Evolutionary conservation across 2,888 invertebrate genomes (phyloP).

Genomic region (Mamestra brassicae): DNA sequence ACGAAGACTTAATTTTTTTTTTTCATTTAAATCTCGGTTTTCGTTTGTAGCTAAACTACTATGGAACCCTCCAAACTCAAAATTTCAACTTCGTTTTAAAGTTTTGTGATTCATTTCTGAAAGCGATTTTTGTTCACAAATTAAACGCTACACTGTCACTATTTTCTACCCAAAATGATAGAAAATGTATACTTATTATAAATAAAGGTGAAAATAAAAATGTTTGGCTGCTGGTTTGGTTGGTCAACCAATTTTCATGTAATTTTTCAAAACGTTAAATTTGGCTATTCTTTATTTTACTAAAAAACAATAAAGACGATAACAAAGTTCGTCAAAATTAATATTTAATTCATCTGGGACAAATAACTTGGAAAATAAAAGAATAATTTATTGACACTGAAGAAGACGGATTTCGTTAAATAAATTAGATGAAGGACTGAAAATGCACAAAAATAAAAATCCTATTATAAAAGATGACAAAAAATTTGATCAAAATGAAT

Average conservation of each 20-base stretch:
- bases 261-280: background rate
- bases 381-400: slow-evolving; percentile 17
- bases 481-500: slow-evolving; percentile 27
- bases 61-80: too few relatives aligned
- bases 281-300: background rate
- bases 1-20: background rate
- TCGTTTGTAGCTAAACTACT: too few relatives aligned
- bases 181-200: too few relatives aligned
- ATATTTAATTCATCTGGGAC: background rate
- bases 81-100: too few relatives aligned
- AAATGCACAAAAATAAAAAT: slow-evolving; percentile 24
- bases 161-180: too few relatives aligned
- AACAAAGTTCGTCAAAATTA: background rate
- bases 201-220: too few relatives aligned
- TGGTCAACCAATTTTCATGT: background rate
- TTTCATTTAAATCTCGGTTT: too few relatives aligned
- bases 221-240: background rate
- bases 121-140: too few relatives aligned
- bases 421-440: background rate
- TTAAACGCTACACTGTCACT: too few relatives aligned
- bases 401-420: slow-evolving; percentile 9
- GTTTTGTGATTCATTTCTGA: too few relatives aligned
- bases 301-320: too few relatives aligned
- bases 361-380: background rate
- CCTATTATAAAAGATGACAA: background rate